Evolutionary conservation across 2,113 vertebrate species (phyloP).

Genomic region (Tychaedon coryphoeus): DNA sequence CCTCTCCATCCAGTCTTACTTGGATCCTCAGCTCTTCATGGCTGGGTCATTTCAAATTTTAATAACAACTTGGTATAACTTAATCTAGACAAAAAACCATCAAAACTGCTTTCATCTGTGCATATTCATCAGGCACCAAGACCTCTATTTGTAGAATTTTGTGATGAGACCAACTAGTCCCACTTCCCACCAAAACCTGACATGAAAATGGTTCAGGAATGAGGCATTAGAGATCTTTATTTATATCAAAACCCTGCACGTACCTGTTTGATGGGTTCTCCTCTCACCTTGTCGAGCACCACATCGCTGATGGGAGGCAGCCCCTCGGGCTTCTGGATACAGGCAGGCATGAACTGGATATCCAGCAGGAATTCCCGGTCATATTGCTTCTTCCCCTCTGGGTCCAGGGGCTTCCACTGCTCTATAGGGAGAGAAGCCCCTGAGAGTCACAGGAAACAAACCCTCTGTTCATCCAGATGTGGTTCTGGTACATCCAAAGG

Average conservation of each 20-base stretch:
- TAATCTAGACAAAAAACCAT: not conserved
- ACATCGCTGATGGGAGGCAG: conserved; percentile 95
- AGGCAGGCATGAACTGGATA: conserved; percentile 94
- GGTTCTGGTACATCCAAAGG: rapidly evolving
- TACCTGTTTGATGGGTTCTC: conserved; percentile 59
- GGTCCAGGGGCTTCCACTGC: conserved; percentile 76
- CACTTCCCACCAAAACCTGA: not conserved
- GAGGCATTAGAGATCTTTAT: not conserved
- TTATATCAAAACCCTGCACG: rapidly evolving
- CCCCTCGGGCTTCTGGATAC: conserved; percentile 91
- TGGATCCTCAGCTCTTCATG: not conserved
- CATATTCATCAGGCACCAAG: not conserved
- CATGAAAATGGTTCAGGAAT: rapidly evolving
- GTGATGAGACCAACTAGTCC: not conserved
- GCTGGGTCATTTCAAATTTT: not conserved
- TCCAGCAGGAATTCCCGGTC: conserved; percentile 88
- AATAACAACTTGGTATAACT: not conserved
- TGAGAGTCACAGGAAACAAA: not conserved
- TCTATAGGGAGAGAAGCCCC: conserved; percentile 56
- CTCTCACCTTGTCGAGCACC: conserved; percentile 93
- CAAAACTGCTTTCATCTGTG: rapidly evolving
- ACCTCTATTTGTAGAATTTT: not conserved
- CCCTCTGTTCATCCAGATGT: rapidly evolving
- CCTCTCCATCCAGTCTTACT: not conserved
- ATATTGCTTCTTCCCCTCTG: conserved; percentile 89